phyloP scores from a whole-genome alignment of 2,797 vertebrate genomes.

The Ataeniobius toweri region DNA sequence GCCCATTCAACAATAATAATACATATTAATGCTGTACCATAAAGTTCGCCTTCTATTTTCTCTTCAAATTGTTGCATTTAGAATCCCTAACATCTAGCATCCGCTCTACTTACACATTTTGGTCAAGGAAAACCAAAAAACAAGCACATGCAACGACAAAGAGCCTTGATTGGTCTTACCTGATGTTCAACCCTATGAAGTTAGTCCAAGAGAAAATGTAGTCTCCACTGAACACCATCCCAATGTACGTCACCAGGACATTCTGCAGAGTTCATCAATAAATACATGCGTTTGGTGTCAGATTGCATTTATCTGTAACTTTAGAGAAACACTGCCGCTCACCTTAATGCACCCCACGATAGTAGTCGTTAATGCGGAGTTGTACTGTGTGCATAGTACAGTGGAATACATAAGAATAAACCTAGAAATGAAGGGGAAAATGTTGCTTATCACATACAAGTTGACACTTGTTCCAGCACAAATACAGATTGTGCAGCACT shows the following conservation, averaged over 20 bases:
- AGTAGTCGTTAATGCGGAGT: constrained; percentile 95
- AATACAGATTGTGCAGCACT: constrained; percentile 28
- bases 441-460: neutral
- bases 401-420: constrained; percentile 97
- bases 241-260: constrained; percentile 96
- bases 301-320: neutral
- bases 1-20: too few relatives aligned
- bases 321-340: constrained; percentile 26
- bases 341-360: constrained; percentile 99
- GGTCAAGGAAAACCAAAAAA: neutral
- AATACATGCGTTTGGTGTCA: neutral
- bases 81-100: too few relatives aligned
- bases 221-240: constrained; percentile 97
- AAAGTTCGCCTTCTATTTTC: too few relatives aligned
- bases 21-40: too few relatives aligned
- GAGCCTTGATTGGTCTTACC: constrained; percentile 73
- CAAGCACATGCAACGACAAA: neutral
- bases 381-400: constrained; percentile 95
- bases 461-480: neutral
- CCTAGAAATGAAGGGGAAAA: constrained; percentile 65
- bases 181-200: constrained; percentile 97
- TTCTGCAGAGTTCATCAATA: constrained; percentile 78
- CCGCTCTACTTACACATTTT: neutral
- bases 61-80: too few relatives aligned
- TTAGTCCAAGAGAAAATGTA: constrained; percentile 99